Percentiles rank a stretch among this genome's conserved stretches.
phyloP scores from a whole-genome alignment of 2,797 vertebrate species.

The Rallus crepitans region DNA sequence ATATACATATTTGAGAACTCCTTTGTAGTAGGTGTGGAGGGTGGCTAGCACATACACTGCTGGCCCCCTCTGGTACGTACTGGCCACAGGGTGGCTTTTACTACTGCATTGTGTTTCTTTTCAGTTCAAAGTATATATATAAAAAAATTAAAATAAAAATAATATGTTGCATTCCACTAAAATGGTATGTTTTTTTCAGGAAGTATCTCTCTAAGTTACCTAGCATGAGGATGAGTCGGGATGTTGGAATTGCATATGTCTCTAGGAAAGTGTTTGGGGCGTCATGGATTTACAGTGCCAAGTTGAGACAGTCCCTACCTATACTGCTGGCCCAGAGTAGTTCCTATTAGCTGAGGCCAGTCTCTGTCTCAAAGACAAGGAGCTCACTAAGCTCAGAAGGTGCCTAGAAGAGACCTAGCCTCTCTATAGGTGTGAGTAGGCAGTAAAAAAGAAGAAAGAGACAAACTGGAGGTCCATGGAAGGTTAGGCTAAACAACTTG shows the following conservation, averaged over 20 bases:
- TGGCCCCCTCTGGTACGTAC: neutral
- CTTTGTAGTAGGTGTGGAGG: neutral
- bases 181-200: neutral
- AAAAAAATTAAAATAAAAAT: neutral
- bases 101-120: neutral
- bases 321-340: neutral
- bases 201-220: neutral
- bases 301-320: fast-evolving
- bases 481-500: neutral
- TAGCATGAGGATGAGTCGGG: fast-evolving
- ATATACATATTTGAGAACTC: neutral
- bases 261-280: neutral
- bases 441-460: neutral
- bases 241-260: neutral
- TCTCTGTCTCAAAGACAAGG: neutral
- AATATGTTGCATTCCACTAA: neutral
- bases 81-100: neutral
- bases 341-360: neutral
- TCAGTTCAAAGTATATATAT: neutral
- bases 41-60: neutral
- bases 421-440: fast-evolving
- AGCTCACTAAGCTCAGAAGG: neutral
- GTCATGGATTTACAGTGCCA: neutral
- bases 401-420: neutral
- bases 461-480: neutral